Base-by-base conservation (phyloP, 2,113 vertebrate species). In the Machaerirhynchus nigripectus region DNA sequence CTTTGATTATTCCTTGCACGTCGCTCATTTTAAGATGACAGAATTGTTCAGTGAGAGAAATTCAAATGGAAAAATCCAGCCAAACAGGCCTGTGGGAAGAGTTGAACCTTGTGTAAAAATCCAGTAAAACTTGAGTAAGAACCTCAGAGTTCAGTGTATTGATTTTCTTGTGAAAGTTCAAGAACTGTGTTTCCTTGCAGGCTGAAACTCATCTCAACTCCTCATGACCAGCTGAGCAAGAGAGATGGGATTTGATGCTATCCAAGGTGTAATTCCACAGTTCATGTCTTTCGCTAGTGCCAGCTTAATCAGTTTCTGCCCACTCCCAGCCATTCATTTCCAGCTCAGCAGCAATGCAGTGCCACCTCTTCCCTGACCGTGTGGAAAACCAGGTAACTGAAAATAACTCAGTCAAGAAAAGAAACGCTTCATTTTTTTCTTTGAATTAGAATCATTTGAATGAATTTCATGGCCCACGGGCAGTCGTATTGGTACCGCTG, bases 231-330 rank as follows among this genome's bases (percentile, higher is more conserved):
- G 92, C 95, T 92, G 82, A 95, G 95, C 92, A 74, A 47, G 90
- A 89, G 89, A 95, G 85, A 93, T 96, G 84, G 67, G 84, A 91
- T 95, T 91, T 87, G 91, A 82, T 94, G 74, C 74, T 93, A 57
- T 94, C 94, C 89, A 47, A 81, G 83, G 64, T 87, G 73, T 78
- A 95, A 95, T 95, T 90, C 93, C 89, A 89, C 95, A 95, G 83
- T 81, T 95, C 86, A 39, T 78, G 69, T 63, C 83, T 93, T 90
- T 44, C 37, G 39, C 73, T 78, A 28, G 73, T 59, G 27, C 59
- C 64, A 56, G 39, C 52, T 78, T 81, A 89, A 90, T 95, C 87
- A 89, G 35, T 78, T 93, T 86, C 80, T 87, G 64, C 91, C 74
- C 78, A 71, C 52, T 59, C 80, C 55, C 64, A 78, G 84, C 80